A percentile compares a stretch with the other conserved stretches of the same genome.
These are phyloP conservation scores for Macrocentrus cingulum DNA, from an alignment of 1,140 invertebrate species.

Conservation along the genomic window DNA sequence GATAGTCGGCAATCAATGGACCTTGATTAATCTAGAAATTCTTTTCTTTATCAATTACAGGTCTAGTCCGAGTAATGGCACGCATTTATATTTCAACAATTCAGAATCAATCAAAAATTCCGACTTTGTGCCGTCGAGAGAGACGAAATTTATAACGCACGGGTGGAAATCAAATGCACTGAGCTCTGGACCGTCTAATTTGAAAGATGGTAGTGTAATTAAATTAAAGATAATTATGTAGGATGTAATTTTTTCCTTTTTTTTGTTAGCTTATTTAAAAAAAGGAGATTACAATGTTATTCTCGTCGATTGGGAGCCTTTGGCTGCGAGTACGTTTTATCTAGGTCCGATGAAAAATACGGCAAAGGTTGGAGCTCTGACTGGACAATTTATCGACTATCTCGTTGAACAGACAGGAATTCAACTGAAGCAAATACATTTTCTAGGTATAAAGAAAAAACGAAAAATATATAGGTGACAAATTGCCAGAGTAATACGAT, in stretches of 20 bases:
- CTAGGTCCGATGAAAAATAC: constrained; percentile 67
- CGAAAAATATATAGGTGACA: neutral
- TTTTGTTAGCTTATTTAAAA: constrained; percentile 61
- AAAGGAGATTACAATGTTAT: constrained; percentile 67
- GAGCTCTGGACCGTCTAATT: constrained; percentile 37
- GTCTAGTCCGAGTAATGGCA: constrained; percentile 43
- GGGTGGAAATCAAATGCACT: constrained; percentile 69
- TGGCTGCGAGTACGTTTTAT: constrained; percentile 68
- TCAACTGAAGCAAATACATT: constrained; percentile 62
- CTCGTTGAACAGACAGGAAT: constrained; percentile 60
- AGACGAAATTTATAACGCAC: constrained; percentile 71
- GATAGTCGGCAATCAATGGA: no score
- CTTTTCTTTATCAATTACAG: no score
- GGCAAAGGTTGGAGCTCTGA: constrained; percentile 64
- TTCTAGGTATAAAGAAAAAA: constrained; percentile 59
- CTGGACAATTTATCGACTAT: constrained; percentile 65
- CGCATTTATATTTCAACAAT: constrained; percentile 42
- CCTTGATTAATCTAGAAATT: no score
- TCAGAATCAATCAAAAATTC: constrained; percentile 45
- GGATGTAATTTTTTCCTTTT: constrained; percentile 21
- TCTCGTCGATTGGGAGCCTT: constrained; percentile 67
- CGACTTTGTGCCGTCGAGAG: constrained; percentile 61
- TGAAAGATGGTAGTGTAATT: constrained; percentile 48
- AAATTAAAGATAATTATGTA: neutral
- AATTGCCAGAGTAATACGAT: constrained; percentile 4